Conservation (phyloP, 1,140 invertebrate species). For the Popillia japonica region DNA sequence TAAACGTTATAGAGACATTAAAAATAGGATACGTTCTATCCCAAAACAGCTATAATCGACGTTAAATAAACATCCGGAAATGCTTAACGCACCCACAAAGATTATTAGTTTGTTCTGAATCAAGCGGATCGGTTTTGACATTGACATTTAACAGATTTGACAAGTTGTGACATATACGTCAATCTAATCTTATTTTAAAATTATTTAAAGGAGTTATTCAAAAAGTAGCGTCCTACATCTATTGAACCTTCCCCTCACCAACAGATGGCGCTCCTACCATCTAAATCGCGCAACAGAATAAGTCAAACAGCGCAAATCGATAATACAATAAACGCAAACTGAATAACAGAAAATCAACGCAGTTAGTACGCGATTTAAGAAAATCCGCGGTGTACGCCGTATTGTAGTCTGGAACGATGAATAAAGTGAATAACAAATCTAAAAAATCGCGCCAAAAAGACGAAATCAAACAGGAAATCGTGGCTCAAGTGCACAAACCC, state of each 20-base stretch:
- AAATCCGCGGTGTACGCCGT: not conserved
- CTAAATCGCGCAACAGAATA: not conserved
- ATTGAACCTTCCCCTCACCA: not conserved
- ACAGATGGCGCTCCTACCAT: not conserved
- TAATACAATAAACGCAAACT: not conserved
- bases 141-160: too few relatives aligned
- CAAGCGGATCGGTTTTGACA: too few relatives aligned
- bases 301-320: not conserved
- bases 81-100: too few relatives aligned
- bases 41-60: too few relatives aligned
- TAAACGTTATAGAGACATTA: too few relatives aligned
- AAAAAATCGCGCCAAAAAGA: conserved; percentile 55
- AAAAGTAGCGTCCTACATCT: not conserved
- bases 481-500: conserved; percentile 58
- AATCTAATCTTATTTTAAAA: too few relatives aligned
- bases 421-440: conserved; percentile 49
- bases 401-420: not conserved
- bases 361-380: not conserved
- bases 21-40: too few relatives aligned
- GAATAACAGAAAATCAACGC: not conserved
- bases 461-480: conserved; percentile 57
- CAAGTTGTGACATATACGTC: too few relatives aligned
- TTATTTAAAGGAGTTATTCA: not conserved
- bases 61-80: too few relatives aligned
- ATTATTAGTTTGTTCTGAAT: too few relatives aligned